These are phyloP conservation scores for Zophobas morio DNA, from an alignment of 1,140 invertebrate genomes.

Conservation along the genomic window DNA sequence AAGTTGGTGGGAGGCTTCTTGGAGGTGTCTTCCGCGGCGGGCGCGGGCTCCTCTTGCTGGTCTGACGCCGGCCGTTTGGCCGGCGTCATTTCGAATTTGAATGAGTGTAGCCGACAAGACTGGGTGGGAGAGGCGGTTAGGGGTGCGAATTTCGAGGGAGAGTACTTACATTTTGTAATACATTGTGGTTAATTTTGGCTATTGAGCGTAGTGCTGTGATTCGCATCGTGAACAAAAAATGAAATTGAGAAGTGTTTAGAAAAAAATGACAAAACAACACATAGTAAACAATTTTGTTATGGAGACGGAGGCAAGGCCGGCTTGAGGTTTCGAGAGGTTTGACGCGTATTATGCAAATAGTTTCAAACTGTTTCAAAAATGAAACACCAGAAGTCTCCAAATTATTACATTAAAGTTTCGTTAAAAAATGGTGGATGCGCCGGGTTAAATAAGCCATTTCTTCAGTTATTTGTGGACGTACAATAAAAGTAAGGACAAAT, in stretches of 20 bases:
- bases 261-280: slow-evolving; percentile 40
- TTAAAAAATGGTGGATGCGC: no score
- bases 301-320: background rate
- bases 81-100: slow-evolving; percentile 38
- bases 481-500: no score
- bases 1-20: slow-evolving; percentile 32
- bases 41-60: slow-evolving; percentile 11
- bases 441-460: no score
- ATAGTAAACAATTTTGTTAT: slow-evolving; percentile 14
- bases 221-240: slow-evolving; percentile 59
- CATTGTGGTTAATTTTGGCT: slow-evolving; percentile 49
- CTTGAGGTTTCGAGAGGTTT: background rate
- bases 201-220: slow-evolving; percentile 52
- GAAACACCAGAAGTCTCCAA: no score
- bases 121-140: background rate
- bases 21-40: background rate
- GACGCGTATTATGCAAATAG: no score
- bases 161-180: slow-evolving; percentile 48
- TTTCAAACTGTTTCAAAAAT: no score
- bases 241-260: background rate
- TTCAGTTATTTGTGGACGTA: no score
- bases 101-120: slow-evolving; percentile 22
- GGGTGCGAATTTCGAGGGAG: background rate
- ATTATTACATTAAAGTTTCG: no score
- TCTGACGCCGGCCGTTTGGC: background rate